A percentile compares a stretch with the other conserved stretches of the same genome.
phyloP scores from a whole-genome alignment of 2,888 invertebrate genomes.

The Aquatica leii region DNA sequence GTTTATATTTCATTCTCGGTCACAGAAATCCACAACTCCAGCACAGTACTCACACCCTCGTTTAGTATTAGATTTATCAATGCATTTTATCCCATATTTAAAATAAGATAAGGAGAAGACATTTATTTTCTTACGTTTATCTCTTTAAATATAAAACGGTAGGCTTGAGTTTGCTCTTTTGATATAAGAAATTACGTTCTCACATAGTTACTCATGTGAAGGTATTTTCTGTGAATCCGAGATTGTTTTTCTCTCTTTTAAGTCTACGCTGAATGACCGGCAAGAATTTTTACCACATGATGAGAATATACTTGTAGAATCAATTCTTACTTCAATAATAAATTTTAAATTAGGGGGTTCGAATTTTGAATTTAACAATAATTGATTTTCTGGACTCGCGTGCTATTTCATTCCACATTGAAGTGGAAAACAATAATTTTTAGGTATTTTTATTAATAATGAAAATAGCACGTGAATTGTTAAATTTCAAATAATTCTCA shows the following conservation, averaged over 20 bases:
- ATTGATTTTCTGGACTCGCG: too few relatives aligned
- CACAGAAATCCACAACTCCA: constrained; percentile 21
- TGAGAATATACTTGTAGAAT: too few relatives aligned
- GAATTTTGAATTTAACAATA: too few relatives aligned
- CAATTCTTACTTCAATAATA: too few relatives aligned
- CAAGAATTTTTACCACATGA: neutral
- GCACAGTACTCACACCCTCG: constrained; percentile 19
- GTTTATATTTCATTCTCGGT: constrained; percentile 36
- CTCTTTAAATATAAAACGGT: constrained; percentile 23
- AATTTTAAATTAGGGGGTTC: too few relatives aligned
- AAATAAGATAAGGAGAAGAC: constrained; percentile 27
- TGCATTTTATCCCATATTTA: constrained; percentile 26
- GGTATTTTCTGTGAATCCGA: constrained; percentile 20
- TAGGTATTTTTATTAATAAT: too few relatives aligned
- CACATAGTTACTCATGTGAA: constrained; percentile 16
- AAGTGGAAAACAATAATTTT: too few relatives aligned
- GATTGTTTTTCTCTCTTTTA: constrained; percentile 2
- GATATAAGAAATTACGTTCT: constrained; percentile 9
- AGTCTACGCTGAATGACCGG: neutral
- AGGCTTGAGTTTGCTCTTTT: neutral
- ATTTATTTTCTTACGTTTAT: constrained; percentile 22
- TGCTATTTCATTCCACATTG: too few relatives aligned
- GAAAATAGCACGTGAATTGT: too few relatives aligned
- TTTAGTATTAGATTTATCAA: constrained; percentile 25
- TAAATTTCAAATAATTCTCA: too few relatives aligned